phyloP scores from a whole-genome alignment of 2,888 invertebrate genomes.

The Teleogryllus oceanicus region DNA sequence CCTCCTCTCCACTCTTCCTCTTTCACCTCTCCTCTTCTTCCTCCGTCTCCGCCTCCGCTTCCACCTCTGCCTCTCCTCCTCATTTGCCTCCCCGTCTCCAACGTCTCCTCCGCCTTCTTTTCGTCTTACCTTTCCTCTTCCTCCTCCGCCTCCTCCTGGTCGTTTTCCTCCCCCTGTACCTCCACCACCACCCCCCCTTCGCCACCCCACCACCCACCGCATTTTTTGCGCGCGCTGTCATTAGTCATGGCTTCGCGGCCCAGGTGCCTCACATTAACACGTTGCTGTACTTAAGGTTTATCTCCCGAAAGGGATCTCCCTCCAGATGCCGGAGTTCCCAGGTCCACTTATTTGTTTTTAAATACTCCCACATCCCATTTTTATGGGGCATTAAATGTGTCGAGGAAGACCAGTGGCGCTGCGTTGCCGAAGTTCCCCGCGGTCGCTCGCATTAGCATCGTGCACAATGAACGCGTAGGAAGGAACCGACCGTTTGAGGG shows the following conservation, averaged over 20 bases:
- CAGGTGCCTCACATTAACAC: slow-evolving; percentile 9
- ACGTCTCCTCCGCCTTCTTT: too few species aligned
- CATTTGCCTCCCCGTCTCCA: too few species aligned
- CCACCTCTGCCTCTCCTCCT: background rate
- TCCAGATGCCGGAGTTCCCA: background rate
- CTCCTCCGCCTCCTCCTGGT: background rate
- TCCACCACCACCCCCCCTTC: background rate
- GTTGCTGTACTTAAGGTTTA: slow-evolving; percentile 9
- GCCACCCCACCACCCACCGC: background rate
- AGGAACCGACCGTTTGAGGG: background rate
- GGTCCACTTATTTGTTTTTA: slow-evolving; percentile 9
- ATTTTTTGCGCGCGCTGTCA: background rate
- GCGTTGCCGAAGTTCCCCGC: slow-evolving; percentile 18
- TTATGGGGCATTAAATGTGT: slow-evolving; percentile 18
- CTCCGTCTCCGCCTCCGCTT: too few species aligned
- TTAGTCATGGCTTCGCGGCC: slow-evolving; percentile 3
- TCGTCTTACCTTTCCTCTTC: background rate
- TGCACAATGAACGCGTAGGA: background rate
- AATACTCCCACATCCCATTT: slow-evolving; percentile 12
- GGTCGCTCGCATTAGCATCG: background rate
- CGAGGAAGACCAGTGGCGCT: background rate
- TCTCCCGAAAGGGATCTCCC: background rate
- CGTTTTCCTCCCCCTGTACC: background rate
- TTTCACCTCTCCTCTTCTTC: too few species aligned
- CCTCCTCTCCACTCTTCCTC: background rate